Conservation (phyloP, 2,888 invertebrate genomes). For the Globia sparganii region DNA sequence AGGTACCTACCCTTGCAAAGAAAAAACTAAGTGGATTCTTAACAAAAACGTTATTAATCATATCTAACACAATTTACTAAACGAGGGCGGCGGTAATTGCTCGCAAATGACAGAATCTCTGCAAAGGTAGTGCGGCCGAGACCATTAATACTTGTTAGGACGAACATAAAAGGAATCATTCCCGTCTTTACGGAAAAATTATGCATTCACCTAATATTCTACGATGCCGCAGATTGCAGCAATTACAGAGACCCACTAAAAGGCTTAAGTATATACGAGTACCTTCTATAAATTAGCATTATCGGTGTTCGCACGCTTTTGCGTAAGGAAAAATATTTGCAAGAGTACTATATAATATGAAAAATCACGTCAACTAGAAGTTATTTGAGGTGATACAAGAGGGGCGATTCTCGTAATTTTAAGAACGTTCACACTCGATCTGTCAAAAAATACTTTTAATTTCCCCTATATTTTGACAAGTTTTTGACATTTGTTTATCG, state of each 20-base stretch:
- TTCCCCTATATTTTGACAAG: too few species aligned
- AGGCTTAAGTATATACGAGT: constrained; percentile 58
- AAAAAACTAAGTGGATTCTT: constrained; percentile 59
- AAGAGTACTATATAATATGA: background rate
- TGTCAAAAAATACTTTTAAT: too few species aligned
- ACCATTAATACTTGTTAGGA: constrained; percentile 85
- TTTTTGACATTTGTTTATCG: too few species aligned
- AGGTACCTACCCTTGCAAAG: constrained; percentile 12
- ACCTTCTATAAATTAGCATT: constrained; percentile 66
- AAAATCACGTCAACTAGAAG: background rate
- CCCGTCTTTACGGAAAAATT: constrained; percentile 81
- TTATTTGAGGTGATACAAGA: background rate
- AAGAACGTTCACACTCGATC: too few species aligned
- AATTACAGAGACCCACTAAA: constrained; percentile 71
- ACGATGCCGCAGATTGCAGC: constrained; percentile 64
- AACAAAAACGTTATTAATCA: constrained; percentile 78
- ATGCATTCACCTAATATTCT: constrained; percentile 77
- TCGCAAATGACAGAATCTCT: constrained; percentile 82
- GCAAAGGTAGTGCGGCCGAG: constrained; percentile 70
- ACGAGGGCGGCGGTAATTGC: constrained; percentile 81
- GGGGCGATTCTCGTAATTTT: too few species aligned
- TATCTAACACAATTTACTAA: constrained; percentile 79
- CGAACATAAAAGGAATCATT: constrained; percentile 84
- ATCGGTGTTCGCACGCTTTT: constrained; percentile 58
- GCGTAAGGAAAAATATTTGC: constrained; percentile 23